phyloP scores from a whole-genome alignment of 2,888 invertebrate species.

The Melinaea menophilus region DNA sequence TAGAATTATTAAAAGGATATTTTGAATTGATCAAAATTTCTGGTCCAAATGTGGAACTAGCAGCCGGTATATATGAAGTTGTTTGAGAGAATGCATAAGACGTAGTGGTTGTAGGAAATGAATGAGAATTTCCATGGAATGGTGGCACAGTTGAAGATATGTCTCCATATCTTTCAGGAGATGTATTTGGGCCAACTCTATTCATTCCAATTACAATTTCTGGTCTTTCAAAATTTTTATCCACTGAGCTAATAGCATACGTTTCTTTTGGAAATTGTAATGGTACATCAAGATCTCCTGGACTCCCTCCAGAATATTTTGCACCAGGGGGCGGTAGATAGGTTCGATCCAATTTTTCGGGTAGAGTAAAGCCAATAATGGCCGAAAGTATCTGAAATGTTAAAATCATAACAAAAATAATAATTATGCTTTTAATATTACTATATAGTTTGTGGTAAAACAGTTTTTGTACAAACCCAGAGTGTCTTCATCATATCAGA shows the following conservation, averaged over 20 bases:
- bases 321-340: constrained; percentile 64
- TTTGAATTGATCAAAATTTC: no score
- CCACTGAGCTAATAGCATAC: constrained; percentile 24
- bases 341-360: constrained; percentile 55
- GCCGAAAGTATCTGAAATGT: constrained; percentile 52
- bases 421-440: constrained; percentile 7
- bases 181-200: constrained; percentile 28
- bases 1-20: no score
- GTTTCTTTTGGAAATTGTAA: constrained; percentile 45
- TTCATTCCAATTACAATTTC: constrained; percentile 35
- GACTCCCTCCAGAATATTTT: constrained; percentile 51
- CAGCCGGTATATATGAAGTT: neutral
- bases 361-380: constrained; percentile 40
- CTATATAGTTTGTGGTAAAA: neutral
- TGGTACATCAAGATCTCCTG: constrained; percentile 47
- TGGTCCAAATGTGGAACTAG: neutral
- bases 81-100: neutral
- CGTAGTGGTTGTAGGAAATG: neutral
- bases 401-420: constrained; percentile 12
- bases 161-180: constrained; percentile 16
- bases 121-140: constrained; percentile 28
- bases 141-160: constrained; percentile 27
- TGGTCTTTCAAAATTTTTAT: neutral
- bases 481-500: constrained; percentile 49
- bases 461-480: neutral